Evolutionary conservation across 2,888 invertebrate genomes (phyloP).

Genomic region (Ophion ellenae): DNA sequence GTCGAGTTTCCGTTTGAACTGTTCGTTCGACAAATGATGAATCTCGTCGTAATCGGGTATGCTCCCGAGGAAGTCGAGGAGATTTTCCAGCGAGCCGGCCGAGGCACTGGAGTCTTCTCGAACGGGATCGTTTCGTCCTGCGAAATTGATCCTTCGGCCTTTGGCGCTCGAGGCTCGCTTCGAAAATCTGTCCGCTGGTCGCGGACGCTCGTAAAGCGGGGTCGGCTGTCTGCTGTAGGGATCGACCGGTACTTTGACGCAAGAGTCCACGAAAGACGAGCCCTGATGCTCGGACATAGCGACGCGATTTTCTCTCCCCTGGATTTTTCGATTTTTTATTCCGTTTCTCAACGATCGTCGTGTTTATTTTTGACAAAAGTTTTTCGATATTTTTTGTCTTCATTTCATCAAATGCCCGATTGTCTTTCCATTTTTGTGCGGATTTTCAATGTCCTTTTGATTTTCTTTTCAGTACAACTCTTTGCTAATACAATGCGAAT

Average conservation of each 20-base stretch:
- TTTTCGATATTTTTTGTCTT: constrained; percentile 9
- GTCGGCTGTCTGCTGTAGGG: constrained; percentile 90
- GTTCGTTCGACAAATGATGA: constrained; percentile 89
- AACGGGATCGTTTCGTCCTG: constrained; percentile 41
- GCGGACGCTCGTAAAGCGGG: constrained; percentile 87
- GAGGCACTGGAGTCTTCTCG: constrained; percentile 35
- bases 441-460: not conserved
- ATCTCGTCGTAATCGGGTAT: constrained; percentile 93
- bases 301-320: not conserved
- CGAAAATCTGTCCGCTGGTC: constrained; percentile 17
- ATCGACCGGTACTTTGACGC: constrained; percentile 89
- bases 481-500: not conserved
- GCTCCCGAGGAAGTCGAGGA: constrained; percentile 90
- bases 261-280: constrained; percentile 89
- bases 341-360: not conserved
- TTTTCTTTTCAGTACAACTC: not conserved
- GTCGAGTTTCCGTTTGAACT: constrained; percentile 90
- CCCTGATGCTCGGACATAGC: constrained; percentile 85
- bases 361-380: constrained; percentile 2
- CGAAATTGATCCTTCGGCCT: constrained; percentile 79
- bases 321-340: not conserved
- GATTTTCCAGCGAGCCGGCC: constrained; percentile 85
- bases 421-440: not conserved
- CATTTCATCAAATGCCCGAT: not conserved
- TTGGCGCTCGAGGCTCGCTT: constrained; percentile 73